phyloP scores from a whole-genome alignment of 2,113 vertebrate genomes.

The Sterna hirundo region DNA sequence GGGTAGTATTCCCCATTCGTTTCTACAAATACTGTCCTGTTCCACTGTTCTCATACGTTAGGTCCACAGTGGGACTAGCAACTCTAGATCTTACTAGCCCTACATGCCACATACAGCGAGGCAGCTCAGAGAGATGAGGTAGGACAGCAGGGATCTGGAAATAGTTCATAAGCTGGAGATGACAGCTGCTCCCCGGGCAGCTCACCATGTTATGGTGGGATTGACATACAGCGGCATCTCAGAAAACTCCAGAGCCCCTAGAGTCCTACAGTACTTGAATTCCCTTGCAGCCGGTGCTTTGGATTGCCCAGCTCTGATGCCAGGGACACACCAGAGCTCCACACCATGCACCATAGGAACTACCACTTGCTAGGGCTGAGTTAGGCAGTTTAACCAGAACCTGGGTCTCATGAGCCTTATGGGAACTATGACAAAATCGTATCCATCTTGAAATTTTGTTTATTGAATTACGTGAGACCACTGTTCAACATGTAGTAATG shows the following conservation, averaged over 20 bases:
- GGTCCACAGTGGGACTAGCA: neutral
- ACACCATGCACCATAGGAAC: neutral
- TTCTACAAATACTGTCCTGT: neutral
- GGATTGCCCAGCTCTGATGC: neutral
- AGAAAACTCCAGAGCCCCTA: neutral
- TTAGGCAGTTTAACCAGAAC: neutral
- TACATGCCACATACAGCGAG: accelerated
- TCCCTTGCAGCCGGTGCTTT: accelerated
- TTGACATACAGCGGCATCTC: neutral
- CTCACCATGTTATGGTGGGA: neutral
- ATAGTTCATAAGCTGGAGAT: neutral
- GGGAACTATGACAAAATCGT: neutral
- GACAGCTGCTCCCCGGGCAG: neutral
- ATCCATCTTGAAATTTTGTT: neutral
- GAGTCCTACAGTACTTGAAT: neutral
- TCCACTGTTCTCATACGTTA: neutral
- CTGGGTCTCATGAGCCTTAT: neutral
- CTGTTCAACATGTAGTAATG: neutral
- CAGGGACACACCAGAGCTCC: neutral
- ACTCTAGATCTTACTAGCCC: neutral
- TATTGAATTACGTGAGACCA: neutral
- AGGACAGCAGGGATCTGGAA: neutral
- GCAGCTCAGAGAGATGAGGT: neutral
- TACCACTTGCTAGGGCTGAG: neutral
- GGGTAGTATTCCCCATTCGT: neutral